Base-by-base conservation (phyloP, 1,140 invertebrate genomes). In the Drosophila carrolli region DNA sequence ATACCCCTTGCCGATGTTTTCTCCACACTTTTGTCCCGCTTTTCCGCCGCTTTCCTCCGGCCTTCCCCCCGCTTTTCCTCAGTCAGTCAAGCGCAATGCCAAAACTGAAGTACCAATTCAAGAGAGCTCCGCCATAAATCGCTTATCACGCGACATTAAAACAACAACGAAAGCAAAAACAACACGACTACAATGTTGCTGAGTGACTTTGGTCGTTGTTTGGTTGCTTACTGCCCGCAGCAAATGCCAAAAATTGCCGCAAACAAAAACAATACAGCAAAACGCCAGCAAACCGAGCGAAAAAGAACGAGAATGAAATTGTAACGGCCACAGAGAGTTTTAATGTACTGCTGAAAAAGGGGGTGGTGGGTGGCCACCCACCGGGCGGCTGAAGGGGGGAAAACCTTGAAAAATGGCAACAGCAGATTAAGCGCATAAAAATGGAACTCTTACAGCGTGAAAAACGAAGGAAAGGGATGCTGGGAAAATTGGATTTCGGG, bases 121-220 rank as follows among this genome's bases (percentile, higher is more conserved):
- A 88, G 79, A 83, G 78, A 78, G 82, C 83, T 79, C 70, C 72
- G 80, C 80, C 83, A 88, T 88, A 88, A 88, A 88, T 88, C 83
- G 83, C 83, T 88, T 88, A 88, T 88, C 83, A 88, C 83, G 83
- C 83, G 84, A 88, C 83, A 88, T 89, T 89, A 89, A 88, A 88
- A 89, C 84, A 88, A 88, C 79, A 88, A 74, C 59, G 81, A 40
- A 47, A 60, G 29, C 70, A 75, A 68, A 48, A 78, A 53, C 72
- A 81, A 51, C 48, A 63, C 14, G 51, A 70, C 46, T 55, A 79
- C 80, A 79, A 74, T 78, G 75, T 80, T 74, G 47, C 61, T 41
- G 38, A 63, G 63, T 81, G 79, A 75, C 73, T 75, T 75, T 74
- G 57, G 79, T 68, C 65, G 58, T 60, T 70, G 70, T 75, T 78